Evolutionary conservation across 2,888 invertebrate genomes (phyloP), one percentile per base, ranked within the genome.

Genomic region (Drosophila limbata): DNA sequence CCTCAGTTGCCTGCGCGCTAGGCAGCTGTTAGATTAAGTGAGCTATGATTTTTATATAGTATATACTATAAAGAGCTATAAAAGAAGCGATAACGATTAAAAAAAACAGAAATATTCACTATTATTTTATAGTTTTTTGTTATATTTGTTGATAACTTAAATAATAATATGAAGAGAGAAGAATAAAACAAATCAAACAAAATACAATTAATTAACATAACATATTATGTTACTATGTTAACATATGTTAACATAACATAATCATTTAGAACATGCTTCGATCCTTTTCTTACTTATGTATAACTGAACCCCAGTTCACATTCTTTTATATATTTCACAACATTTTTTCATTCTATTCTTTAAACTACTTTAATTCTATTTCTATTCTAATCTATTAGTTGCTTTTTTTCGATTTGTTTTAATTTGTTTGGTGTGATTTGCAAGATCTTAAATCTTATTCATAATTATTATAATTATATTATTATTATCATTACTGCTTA

Each of bases 21-120:
- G 85, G 84, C 84, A 88, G 73, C 86, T 84, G 86, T 70, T 88
- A 88, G 80, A 63, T 70, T 84, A 84, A 84, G 84, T 68, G 78
- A 88, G 75, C 84, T 78, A 86, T 86, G 84, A 88, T 84, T 88
- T 39, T 67, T 76, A 60, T 65, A 74, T 75, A 82, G 69, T 28
- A 47, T 47, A 25, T 21, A 64, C 56, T 21, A 56, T 55, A 59
- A 70, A 50, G 53, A 71, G 48, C 42, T 21, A 44, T 33, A 19
- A 47, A 44, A 48, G 15, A 19, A 59, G 52, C 63, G 31, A 59
- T 15, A 65, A 45, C 25, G 25, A 25, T 28, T 8, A 28, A 28
- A 55, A 6, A 25, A 25, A 6, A 25, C 5, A 25, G 5, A 25
- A 60, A 40, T 39, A 62, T 57, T 55, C 11, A 51, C 74, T 78